Evolutionary conservation across 2,888 invertebrate genomes (phyloP).

Genomic region (Crossocerus cetratus): DNA sequence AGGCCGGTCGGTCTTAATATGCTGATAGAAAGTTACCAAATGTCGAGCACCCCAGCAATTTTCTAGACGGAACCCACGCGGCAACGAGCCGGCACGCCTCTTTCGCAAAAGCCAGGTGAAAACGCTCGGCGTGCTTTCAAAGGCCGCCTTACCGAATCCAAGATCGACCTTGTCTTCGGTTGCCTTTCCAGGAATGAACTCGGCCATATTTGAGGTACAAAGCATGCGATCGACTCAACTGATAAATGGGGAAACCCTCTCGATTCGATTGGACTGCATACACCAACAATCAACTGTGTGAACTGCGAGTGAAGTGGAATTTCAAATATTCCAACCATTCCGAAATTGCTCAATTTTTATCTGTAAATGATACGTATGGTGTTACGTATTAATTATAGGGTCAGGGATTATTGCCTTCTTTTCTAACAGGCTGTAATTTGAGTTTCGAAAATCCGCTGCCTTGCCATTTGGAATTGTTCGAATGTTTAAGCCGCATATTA

Average conservation of each 20-base stretch:
- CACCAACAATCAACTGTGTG: no score
- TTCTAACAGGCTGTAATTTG: no score
- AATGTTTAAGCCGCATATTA: conserved; percentile 49
- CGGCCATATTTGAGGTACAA: no score
- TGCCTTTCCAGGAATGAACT: conserved; percentile 47
- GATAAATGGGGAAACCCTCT: no score
- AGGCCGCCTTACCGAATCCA: conserved; percentile 50
- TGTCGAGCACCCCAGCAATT: conserved; percentile 46
- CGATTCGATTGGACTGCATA: no score
- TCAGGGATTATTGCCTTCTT: no score
- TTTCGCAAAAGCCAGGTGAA: conserved; percentile 50
- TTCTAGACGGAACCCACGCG: conserved; percentile 30
- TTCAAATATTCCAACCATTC: no score
- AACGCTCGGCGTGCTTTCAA: conserved; percentile 33
- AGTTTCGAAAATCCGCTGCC: no score
- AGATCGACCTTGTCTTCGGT: conserved; percentile 49
- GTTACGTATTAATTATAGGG: no score
- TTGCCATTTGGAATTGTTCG: not conserved
- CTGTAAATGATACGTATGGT: no score
- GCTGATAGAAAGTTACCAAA: conserved; percentile 58
- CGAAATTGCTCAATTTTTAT: not conserved
- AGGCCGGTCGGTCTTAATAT: conserved; percentile 19
- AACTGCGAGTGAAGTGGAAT: no score
- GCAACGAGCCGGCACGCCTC: not conserved
- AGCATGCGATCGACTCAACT: no score